These are phyloP conservation scores for Melanotaenia boesemani DNA, from an alignment of 2,797 vertebrate species.

Conservation along the genomic window DNA sequence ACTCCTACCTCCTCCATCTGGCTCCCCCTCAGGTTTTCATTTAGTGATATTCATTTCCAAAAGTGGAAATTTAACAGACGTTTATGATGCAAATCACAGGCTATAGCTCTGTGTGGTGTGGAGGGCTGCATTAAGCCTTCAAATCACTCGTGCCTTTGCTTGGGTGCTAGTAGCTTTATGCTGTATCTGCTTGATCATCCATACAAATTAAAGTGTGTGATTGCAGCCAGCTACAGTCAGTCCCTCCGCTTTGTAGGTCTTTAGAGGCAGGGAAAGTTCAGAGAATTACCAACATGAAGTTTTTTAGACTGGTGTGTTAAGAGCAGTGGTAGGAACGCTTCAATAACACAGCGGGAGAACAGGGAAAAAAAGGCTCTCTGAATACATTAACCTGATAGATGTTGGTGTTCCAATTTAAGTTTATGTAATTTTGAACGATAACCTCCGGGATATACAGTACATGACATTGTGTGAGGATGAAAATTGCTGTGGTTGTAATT, in stretches of 20 bases:
- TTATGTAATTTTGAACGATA: conserved; percentile 78
- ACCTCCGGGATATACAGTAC: conserved; percentile 74
- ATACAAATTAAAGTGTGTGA: conserved; percentile 66
- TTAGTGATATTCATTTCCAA: conserved; percentile 78
- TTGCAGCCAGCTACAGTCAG: conserved; percentile 63
- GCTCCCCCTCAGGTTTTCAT: conserved; percentile 73
- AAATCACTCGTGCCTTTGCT: conserved; percentile 74
- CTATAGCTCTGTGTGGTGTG: conserved; percentile 74
- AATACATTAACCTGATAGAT: conserved; percentile 75
- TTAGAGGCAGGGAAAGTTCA: conserved; percentile 62
- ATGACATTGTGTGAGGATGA: conserved; percentile 73
- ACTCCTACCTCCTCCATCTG: conserved; percentile 63
- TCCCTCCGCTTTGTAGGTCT: conserved; percentile 60
- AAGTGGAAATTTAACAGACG: conserved; percentile 81
- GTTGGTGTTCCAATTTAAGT: conserved; percentile 72
- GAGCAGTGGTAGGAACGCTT: conserved; percentile 65
- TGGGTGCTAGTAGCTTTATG: conserved; percentile 64
- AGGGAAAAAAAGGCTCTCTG: conserved; percentile 37
- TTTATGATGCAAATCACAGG: conserved; percentile 83
- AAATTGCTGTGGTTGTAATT: conserved; percentile 80
- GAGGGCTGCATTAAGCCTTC: conserved; percentile 78
- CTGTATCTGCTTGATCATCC: conserved; percentile 64
- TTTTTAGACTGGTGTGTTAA: conserved; percentile 45
- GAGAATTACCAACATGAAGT: conserved; percentile 58
- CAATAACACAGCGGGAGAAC: conserved; percentile 56